phyloP scores from a whole-genome alignment of 1,140 invertebrate genomes.

The Drosophila nebulosa region DNA sequence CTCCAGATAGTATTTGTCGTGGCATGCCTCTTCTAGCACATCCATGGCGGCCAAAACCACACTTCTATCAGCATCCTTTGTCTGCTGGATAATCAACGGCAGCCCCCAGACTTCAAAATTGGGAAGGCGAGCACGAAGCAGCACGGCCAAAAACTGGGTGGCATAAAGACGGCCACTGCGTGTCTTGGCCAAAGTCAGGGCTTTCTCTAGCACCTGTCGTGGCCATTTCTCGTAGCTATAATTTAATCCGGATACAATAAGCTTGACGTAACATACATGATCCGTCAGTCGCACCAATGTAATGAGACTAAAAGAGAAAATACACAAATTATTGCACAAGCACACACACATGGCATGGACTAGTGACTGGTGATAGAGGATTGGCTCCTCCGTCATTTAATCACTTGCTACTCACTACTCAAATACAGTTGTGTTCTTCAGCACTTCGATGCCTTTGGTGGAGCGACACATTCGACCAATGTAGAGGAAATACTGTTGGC shows the following conservation, averaged over 20 bases:
- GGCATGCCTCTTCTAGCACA: slow-evolving; percentile 95
- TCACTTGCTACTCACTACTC: slow-evolving; percentile 83
- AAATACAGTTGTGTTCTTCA: slow-evolving; percentile 90
- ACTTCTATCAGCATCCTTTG: slow-evolving; percentile 89
- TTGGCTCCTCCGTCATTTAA: too few relatives aligned
- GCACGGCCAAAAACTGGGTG: slow-evolving; percentile 92
- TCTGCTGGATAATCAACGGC: slow-evolving; percentile 89
- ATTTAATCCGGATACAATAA: slow-evolving; percentile 94
- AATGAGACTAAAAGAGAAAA: slow-evolving; percentile 84
- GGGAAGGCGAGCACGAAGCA: slow-evolving; percentile 88
- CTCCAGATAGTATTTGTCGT: slow-evolving; percentile 90
- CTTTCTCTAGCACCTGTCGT: slow-evolving; percentile 88
- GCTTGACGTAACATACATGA: slow-evolving; percentile 95
- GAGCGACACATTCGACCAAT: slow-evolving; percentile 92
- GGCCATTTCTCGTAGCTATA: slow-evolving; percentile 88
- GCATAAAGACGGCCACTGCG: slow-evolving; percentile 93
- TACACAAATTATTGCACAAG: background rate
- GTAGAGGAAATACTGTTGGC: slow-evolving; percentile 96
- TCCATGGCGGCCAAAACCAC: slow-evolving; percentile 90
- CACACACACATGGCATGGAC: background rate
- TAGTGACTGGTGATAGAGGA: background rate
- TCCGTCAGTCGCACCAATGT: slow-evolving; percentile 90
- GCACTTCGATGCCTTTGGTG: slow-evolving; percentile 86
- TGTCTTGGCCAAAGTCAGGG: slow-evolving; percentile 82
- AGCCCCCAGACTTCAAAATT: slow-evolving; percentile 91